Evolutionary conservation across 2,888 invertebrate species (phyloP).

Genomic region (Scaptomyza flava): DNA sequence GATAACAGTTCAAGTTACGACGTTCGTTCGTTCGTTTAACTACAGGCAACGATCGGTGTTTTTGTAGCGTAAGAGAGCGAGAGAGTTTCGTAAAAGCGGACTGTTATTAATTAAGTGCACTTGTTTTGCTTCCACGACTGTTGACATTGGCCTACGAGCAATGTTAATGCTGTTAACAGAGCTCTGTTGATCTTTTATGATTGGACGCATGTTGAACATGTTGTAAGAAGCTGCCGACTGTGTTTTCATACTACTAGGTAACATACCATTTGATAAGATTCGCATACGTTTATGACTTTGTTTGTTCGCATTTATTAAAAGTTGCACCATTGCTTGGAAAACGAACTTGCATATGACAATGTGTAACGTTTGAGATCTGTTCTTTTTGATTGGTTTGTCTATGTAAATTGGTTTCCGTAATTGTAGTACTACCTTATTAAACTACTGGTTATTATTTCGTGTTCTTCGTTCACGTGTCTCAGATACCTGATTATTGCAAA

Average conservation of each 20-base stretch:
- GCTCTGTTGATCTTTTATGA: constrained; percentile 65
- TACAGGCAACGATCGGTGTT: constrained; percentile 36
- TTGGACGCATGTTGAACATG: constrained; percentile 66
- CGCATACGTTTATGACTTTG: constrained; percentile 8
- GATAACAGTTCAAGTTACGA: constrained; percentile 72
- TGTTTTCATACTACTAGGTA: constrained; percentile 13
- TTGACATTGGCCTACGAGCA: constrained; percentile 58
- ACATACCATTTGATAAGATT: constrained; percentile 43
- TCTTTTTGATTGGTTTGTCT: constrained; percentile 49
- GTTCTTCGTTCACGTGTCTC: constrained; percentile 18
- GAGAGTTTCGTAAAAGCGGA: constrained; percentile 20
- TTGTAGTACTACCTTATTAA: constrained; percentile 30
- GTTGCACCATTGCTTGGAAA: constrained; percentile 44
- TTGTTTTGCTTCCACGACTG: constrained; percentile 42
- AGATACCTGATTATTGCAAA: constrained; percentile 11
- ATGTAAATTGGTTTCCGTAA: constrained; percentile 7
- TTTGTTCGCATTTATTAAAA: constrained; percentile 65
- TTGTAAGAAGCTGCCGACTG: constrained; percentile 40
- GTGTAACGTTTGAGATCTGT: constrained; percentile 25
- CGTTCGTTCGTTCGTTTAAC: constrained; percentile 14
- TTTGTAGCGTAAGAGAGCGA: constrained; percentile 1
- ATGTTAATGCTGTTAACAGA: constrained; percentile 65
- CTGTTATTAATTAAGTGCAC: constrained; percentile 57
- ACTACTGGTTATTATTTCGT: constrained; percentile 25
- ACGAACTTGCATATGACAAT: constrained; percentile 20